phyloP scores from a whole-genome alignment of 2,113 vertebrate genomes.

The Acanthochromis polyacanthus region DNA sequence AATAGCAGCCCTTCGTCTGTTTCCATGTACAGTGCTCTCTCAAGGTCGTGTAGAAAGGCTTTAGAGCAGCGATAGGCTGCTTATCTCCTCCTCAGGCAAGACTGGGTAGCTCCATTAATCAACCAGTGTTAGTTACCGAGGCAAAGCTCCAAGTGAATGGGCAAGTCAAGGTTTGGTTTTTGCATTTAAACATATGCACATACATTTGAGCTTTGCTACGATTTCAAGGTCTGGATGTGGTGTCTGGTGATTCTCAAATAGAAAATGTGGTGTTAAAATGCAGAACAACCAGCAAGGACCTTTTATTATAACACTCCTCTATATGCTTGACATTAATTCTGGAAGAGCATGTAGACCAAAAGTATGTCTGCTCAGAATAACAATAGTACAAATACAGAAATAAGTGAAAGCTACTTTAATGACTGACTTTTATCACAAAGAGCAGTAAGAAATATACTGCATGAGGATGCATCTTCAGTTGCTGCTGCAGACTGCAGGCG shows the following conservation, averaged over 20 bases:
- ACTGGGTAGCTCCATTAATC: slow-evolving; percentile 79
- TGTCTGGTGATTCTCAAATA: slow-evolving; percentile 9
- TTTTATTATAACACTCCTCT: neutral
- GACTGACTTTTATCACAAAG: slow-evolving; percentile 10
- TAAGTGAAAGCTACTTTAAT: neutral
- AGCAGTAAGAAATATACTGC: slow-evolving; percentile 20
- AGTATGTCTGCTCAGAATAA: neutral
- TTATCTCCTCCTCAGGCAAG: slow-evolving; percentile 77
- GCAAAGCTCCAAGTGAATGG: slow-evolving; percentile 39
- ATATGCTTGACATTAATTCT: slow-evolving; percentile 13
- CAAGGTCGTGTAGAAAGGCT: slow-evolving; percentile 76
- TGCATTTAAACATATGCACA: slow-evolving; percentile 78
- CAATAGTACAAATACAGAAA: slow-evolving; percentile 19
- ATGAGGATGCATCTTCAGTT: slow-evolving; percentile 43
- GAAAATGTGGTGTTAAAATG: slow-evolving; percentile 9
- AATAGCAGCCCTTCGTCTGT: slow-evolving; percentile 75
- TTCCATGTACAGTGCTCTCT: slow-evolving; percentile 73
- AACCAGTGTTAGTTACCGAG: slow-evolving; percentile 72
- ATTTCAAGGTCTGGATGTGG: slow-evolving; percentile 65
- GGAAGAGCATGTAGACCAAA: neutral
- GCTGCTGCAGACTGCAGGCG: slow-evolving; percentile 38
- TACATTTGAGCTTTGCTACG: slow-evolving; percentile 58
- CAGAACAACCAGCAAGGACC: neutral
- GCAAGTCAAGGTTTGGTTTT: slow-evolving; percentile 71
- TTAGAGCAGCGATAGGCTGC: slow-evolving; percentile 65